A percentile compares a stretch with the other conserved stretches of the same genome.
Evolutionary conservation across 2,888 invertebrate species (phyloP).

Genomic region (Drosophila phalerata): DNA sequence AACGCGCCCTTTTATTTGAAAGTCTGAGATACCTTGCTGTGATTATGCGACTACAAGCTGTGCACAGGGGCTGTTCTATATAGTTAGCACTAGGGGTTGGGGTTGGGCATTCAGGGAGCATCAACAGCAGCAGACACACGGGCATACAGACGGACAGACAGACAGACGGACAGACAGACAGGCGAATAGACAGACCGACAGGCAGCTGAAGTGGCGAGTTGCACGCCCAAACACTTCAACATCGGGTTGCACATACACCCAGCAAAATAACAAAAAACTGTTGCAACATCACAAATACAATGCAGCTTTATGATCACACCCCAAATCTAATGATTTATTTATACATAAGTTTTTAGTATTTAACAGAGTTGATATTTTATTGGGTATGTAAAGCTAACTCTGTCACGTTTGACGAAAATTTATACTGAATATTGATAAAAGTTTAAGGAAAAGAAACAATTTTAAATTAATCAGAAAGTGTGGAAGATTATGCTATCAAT

Average conservation of each 20-base stretch:
- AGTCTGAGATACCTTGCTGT: conserved; percentile 50
- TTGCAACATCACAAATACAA: conserved; percentile 21
- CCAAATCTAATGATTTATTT: conserved; percentile 17
- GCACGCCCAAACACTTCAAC: conserved; percentile 53
- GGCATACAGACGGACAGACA: conserved; percentile 22
- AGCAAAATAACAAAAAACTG: conserved; percentile 17
- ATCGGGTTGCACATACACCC: conserved; percentile 16
- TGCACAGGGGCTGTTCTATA: conserved; percentile 30
- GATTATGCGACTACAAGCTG: conserved; percentile 56
- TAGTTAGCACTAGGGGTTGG: conserved; percentile 9
- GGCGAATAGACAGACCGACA: conserved; percentile 24
- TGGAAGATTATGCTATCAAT: too few species aligned
- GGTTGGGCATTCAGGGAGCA: conserved; percentile 16
- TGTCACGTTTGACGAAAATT: neutral
- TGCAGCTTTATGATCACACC: conserved; percentile 44
- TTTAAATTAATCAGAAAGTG: too few species aligned
- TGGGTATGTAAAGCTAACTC: too few species aligned
- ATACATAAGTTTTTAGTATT: neutral
- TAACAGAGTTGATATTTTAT: neutral
- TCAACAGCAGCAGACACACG: neutral
- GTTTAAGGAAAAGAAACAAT: neutral
- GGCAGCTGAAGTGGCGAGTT: conserved; percentile 58
- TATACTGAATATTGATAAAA: neutral
- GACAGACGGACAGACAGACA: conserved; percentile 1
- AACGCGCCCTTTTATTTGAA: conserved; percentile 73